Evolutionary conservation across 2,797 vertebrate genomes (phyloP), one percentile per base, ranked within the genome.

Genomic region (Hippopotamyrus pictus): DNA sequence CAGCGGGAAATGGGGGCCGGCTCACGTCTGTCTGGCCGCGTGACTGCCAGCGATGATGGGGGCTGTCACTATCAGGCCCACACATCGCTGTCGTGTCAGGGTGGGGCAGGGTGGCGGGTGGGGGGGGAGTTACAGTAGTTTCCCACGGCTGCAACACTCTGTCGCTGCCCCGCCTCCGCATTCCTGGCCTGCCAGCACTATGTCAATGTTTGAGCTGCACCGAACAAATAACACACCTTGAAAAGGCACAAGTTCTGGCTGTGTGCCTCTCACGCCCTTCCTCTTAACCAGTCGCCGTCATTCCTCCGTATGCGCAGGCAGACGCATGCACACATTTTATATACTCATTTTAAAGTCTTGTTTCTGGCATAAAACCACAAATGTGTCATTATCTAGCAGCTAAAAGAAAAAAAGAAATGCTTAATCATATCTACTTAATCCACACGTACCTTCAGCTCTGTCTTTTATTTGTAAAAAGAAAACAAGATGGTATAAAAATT

Each of bases 151-250:
- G 94, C 93, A 96, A 96, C 96, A 94, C 94, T 94, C 95, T 88
- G 96, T 93, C 94, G 93, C 91, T 89, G 95, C 96, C 95, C 96
- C 96, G 95, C 96, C 94, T 97, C 94, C 96, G 95, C 97, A 98
- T 98, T 98, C 97, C 97, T 96, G 91, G 97, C 95, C 97, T 97
- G 97, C 97, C 97, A 96, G 96, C 93, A 90, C 96, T 98, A 96
- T 93, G 96, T 97, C 97, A 98, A 98, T 98, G 97, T 98, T 98
- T 98, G 97, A 96, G 97, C 97, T 97, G 97, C 97, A 96, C 96
- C 97, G 96, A 97, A 98, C 98, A 98, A 98, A 98, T 97, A 98
- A 96, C 97, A 98, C 97, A 98, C 98, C 98, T 98, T 97, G 95
- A 96, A 97, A 86, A 96, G 96, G 96, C 97, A 97, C 97, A 97